Percentiles rank a stretch among this genome's conserved stretches.
phyloP scores from a whole-genome alignment of 2,797 vertebrate species.

The Crocodylus rhombifer region DNA sequence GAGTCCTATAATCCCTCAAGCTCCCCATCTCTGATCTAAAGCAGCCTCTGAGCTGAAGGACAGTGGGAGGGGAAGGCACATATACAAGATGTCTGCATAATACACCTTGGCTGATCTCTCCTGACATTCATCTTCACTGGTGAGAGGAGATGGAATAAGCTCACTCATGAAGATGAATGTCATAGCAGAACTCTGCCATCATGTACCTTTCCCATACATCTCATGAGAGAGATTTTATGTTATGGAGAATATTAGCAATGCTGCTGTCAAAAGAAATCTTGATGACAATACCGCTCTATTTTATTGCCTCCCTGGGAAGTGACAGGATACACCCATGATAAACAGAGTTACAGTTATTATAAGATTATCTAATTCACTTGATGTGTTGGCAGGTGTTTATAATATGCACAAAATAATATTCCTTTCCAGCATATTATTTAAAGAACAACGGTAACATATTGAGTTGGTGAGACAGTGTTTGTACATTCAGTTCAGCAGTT shows the following conservation, averaged over 20 bases:
- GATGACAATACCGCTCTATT: conserved; percentile 33
- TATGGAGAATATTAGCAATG: conserved; percentile 42
- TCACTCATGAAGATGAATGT: conserved; percentile 77
- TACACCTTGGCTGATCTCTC: conserved; percentile 36
- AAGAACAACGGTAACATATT: conserved; percentile 51
- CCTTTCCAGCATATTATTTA: conserved; percentile 64
- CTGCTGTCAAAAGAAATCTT: conserved; percentile 45
- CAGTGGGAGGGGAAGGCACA: background rate
- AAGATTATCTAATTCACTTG: conserved; percentile 61
- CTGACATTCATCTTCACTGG: conserved; percentile 64
- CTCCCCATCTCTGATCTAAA: background rate
- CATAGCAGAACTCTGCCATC: conserved; percentile 27
- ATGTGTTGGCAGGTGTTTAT: conserved; percentile 57
- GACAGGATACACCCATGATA: conserved; percentile 62
- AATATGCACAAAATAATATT: conserved; percentile 48
- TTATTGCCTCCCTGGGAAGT: conserved; percentile 54
- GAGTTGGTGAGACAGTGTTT: conserved; percentile 40
- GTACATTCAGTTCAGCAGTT: conserved; percentile 50
- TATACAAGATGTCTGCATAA: background rate
- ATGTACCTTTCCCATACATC: conserved; percentile 7
- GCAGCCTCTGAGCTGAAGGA: conserved; percentile 41
- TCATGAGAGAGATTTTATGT: conserved; percentile 61
- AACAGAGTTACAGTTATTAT: conserved; percentile 52
- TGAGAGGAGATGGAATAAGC: conserved; percentile 28
- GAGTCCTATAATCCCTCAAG: background rate